Conservation (phyloP, 2,888 invertebrate species). For the Lepeophtheirus nordmannii region DNA sequence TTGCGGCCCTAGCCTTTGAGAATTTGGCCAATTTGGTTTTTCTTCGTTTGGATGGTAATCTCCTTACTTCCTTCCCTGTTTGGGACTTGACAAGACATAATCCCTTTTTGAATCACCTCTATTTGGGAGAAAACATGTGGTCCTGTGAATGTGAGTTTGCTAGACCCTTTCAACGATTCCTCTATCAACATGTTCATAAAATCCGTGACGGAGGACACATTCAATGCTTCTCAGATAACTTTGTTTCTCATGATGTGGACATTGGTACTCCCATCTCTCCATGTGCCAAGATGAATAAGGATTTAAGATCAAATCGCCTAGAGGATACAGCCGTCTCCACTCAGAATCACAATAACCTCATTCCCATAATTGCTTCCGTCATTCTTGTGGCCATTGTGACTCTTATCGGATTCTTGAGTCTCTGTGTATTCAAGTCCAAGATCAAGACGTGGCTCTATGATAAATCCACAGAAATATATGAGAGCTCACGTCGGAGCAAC, state of each 20-base stretch:
- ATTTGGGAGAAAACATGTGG: conserved; percentile 49
- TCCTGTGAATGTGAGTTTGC: conserved; percentile 61
- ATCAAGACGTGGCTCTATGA: conserved; percentile 12
- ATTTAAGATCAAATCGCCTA: conserved; percentile 51
- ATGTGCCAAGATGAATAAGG: conserved; percentile 68
- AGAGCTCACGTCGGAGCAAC: neutral
- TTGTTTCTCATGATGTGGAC: neutral
- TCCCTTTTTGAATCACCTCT: conserved; percentile 39
- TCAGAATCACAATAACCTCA: neutral
- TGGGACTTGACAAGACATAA: conserved; percentile 44
- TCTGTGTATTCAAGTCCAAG: neutral
- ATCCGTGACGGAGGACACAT: neutral
- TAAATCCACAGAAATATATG: conserved; percentile 18
- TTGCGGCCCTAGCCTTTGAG: conserved; percentile 55
- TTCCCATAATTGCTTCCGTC: conserved; percentile 15
- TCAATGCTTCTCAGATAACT: conserved; percentile 14
- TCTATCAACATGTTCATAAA: neutral
- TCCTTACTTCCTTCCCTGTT: conserved; percentile 49
- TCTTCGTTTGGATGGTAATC: conserved; percentile 54
- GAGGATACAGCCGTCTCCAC: no score
- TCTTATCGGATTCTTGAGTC: conserved; percentile 1
- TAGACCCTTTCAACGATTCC: conserved; percentile 9
- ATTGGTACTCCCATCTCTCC: conserved; percentile 59
- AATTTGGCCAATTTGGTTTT: conserved; percentile 49
- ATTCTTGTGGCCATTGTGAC: conserved; percentile 18